A percentile compares a stretch with the other conserved stretches of the same genome.
phyloP scores from a whole-genome alignment of 2,113 vertebrate genomes.

The Phrynocephalus versicolor region DNA sequence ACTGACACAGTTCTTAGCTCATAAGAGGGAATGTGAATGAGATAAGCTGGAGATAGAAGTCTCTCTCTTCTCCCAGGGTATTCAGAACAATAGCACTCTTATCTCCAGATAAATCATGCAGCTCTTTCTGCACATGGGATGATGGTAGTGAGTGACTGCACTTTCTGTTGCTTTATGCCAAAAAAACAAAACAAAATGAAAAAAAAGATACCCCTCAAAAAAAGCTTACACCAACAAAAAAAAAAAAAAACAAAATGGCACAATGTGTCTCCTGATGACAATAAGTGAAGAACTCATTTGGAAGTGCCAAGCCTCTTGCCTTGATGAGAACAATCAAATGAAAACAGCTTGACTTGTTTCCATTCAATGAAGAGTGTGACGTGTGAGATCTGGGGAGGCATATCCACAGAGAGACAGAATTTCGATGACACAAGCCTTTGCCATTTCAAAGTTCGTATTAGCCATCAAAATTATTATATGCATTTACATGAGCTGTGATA shows the following conservation, averaged over 20 bases:
- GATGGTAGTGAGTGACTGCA: background rate
- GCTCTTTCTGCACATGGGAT: background rate
- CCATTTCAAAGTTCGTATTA: background rate
- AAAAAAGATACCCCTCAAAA: too few relatives aligned
- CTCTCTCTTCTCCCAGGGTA: background rate
- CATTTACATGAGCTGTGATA: background rate
- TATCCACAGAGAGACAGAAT: background rate
- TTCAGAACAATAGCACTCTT: background rate
- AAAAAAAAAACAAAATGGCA: background rate
- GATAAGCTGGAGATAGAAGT: background rate
- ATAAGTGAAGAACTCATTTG: constrained; percentile 8
- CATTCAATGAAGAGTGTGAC: background rate
- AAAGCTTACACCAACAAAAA: background rate
- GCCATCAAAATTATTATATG: background rate
- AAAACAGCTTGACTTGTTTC: constrained; percentile 4
- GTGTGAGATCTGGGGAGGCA: background rate
- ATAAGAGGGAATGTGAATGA: background rate
- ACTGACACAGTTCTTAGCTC: background rate
- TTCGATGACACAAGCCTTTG: too few relatives aligned
- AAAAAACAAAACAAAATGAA: background rate
- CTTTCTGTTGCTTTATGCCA: background rate
- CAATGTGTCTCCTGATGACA: background rate
- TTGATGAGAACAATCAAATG: background rate
- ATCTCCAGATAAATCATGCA: constrained; percentile 3
- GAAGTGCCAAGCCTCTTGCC: background rate